phyloP scores from a whole-genome alignment of 2,797 vertebrate species.

The Cheracebus regulus region DNA sequence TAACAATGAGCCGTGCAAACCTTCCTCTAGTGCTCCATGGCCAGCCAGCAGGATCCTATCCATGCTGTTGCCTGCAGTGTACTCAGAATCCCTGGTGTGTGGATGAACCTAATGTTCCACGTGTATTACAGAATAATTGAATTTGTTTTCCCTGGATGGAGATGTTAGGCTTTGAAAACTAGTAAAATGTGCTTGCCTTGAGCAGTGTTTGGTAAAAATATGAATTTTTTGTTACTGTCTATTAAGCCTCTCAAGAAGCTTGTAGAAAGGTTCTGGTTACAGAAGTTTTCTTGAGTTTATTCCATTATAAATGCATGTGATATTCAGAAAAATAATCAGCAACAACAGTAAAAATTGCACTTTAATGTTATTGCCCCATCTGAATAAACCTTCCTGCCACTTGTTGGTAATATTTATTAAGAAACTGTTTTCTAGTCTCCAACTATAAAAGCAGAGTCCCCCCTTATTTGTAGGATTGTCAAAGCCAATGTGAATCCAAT shows the following conservation, averaged over 20 bases:
- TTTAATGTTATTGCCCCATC: not conserved
- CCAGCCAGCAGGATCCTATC: not conserved
- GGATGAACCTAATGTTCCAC: not conserved
- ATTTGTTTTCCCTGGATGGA: slow-evolving; percentile 56
- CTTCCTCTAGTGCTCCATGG: not conserved
- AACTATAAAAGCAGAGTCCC: not conserved
- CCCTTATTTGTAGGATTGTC: not conserved
- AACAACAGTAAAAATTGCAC: not conserved
- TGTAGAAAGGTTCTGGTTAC: not conserved
- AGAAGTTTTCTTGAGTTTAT: slow-evolving; percentile 19
- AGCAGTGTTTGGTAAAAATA: slow-evolving; percentile 48
- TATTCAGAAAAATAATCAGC: slow-evolving; percentile 24
- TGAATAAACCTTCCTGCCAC: not conserved
- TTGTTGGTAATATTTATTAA: slow-evolving; percentile 44
- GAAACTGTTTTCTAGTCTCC: slow-evolving; percentile 23
- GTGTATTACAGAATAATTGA: not conserved
- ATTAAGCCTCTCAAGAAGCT: slow-evolving; percentile 43
- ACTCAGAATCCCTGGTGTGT: not conserved
- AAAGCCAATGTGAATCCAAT: not conserved
- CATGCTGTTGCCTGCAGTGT: not conserved
- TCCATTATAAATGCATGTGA: not conserved
- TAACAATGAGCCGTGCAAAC: not conserved
- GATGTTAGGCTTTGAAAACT: slow-evolving; percentile 59
- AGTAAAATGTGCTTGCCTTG: slow-evolving; percentile 44
- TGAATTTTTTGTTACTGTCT: slow-evolving; percentile 49